phyloP scores from a whole-genome alignment of 2,888 invertebrate genomes.

The Leistus spinibarbis region DNA sequence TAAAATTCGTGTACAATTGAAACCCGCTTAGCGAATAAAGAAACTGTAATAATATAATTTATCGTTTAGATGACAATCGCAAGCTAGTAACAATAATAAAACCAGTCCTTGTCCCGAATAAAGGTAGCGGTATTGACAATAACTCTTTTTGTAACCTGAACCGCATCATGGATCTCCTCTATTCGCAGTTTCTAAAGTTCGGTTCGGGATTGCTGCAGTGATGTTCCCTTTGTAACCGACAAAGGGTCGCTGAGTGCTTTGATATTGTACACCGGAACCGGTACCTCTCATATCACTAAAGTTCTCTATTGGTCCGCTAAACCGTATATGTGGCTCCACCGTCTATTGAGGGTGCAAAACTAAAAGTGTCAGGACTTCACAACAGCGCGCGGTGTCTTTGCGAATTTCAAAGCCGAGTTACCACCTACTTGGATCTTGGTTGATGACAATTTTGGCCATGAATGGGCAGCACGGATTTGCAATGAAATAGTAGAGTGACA shows the following conservation, averaged over 20 bases:
- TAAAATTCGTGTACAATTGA: neutral
- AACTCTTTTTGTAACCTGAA: neutral
- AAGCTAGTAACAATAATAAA: neutral
- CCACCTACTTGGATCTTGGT: neutral
- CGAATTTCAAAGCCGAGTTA: neutral
- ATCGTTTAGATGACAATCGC: neutral
- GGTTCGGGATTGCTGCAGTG: conserved; percentile 10
- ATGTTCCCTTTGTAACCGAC: conserved; percentile 4
- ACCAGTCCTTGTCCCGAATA: neutral
- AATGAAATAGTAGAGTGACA: neutral
- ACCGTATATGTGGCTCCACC: neutral
- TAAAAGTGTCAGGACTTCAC: neutral
- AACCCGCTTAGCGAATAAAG: neutral
- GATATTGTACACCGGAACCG: conserved; percentile 32
- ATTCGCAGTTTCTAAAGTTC: neutral
- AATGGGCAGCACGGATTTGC: neutral
- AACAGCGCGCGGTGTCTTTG: conserved; percentile 1
- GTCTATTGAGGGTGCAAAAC: neutral
- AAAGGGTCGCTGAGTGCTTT: conserved; percentile 22
- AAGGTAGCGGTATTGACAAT: neutral
- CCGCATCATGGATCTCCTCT: neutral
- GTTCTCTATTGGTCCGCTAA: neutral
- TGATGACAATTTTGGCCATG: neutral
- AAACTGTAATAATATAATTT: neutral
- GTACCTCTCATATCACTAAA: conserved; percentile 17